Evolutionary conservation across 2,113 vertebrate species (phyloP).

Genomic region (Ophiodon elongatus): DNA sequence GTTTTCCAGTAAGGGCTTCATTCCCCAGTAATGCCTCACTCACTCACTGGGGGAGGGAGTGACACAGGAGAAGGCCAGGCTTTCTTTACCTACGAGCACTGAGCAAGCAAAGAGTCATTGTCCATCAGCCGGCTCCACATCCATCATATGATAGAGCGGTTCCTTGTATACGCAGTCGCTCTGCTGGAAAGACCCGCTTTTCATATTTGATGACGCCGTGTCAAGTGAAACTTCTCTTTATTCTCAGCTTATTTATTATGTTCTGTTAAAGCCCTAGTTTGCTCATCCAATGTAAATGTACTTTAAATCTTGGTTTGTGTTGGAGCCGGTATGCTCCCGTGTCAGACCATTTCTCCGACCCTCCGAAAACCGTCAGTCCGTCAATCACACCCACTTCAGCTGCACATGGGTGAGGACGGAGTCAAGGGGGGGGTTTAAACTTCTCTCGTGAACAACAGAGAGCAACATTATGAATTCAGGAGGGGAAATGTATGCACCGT

Average conservation of each 20-base stretch:
- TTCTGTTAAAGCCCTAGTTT: background rate
- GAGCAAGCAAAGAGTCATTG: slow-evolving; percentile 49
- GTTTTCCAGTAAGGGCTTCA: slow-evolving; percentile 79
- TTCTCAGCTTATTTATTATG: background rate
- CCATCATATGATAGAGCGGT: background rate
- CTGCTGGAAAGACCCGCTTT: slow-evolving; percentile 2
- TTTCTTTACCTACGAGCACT: slow-evolving; percentile 55
- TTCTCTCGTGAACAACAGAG: background rate
- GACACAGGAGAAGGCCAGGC: slow-evolving; percentile 70
- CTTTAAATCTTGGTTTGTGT: background rate
- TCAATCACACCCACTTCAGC: background rate
- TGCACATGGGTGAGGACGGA: background rate
- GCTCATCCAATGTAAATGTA: background rate
- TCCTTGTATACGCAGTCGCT: background rate
- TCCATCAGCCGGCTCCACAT: slow-evolving; percentile 27
- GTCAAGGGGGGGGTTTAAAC: background rate
- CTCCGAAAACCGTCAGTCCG: background rate
- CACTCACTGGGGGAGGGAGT: slow-evolving; percentile 58
- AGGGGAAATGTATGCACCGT: background rate
- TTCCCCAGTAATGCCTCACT: slow-evolving; percentile 68
- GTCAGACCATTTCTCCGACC: background rate
- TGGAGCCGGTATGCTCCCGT: background rate
- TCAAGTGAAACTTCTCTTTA: background rate
- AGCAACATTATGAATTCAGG: background rate
- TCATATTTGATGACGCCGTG: background rate